Evolutionary conservation across 2,113 vertebrate genomes (phyloP).

Genomic region (Cygnus buccinator): DNA sequence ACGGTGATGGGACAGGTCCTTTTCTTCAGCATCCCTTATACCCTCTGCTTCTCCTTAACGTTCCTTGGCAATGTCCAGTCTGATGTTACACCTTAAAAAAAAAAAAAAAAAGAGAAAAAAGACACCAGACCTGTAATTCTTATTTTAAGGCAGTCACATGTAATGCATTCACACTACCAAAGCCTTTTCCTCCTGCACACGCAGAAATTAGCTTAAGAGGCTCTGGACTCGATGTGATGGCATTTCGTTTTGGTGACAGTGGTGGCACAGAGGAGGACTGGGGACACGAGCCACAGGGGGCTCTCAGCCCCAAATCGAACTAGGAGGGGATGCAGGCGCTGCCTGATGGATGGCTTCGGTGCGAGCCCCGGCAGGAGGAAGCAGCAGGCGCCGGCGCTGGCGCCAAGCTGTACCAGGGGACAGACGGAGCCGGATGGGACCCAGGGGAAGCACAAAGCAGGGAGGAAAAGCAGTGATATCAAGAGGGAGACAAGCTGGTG

Average conservation of each 20-base stretch:
- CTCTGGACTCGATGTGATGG: neutral
- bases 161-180: neutral
- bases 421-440: neutral
- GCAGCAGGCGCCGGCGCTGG: neutral
- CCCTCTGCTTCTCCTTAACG: neutral
- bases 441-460: neutral
- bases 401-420: neutral
- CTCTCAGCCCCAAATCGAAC: too few relatives aligned
- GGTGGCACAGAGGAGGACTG: neutral
- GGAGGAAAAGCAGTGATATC: neutral
- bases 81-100: neutral
- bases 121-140: neutral
- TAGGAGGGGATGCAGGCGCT: neutral
- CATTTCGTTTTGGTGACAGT: neutral
- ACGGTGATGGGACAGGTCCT: rapidly evolving
- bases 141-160: neutral
- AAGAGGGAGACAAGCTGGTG: neutral
- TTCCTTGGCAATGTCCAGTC: neutral
- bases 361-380: neutral
- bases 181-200: neutral
- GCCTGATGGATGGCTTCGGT: neutral
- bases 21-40: neutral
- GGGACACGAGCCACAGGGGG: neutral
- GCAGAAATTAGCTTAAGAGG: neutral
- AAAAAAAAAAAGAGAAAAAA: too few relatives aligned